Evolutionary conservation across 1,140 invertebrate species (phyloP), one percentile per base, ranked within the genome.

Genomic region (Drosophila bocqueti): DNA sequence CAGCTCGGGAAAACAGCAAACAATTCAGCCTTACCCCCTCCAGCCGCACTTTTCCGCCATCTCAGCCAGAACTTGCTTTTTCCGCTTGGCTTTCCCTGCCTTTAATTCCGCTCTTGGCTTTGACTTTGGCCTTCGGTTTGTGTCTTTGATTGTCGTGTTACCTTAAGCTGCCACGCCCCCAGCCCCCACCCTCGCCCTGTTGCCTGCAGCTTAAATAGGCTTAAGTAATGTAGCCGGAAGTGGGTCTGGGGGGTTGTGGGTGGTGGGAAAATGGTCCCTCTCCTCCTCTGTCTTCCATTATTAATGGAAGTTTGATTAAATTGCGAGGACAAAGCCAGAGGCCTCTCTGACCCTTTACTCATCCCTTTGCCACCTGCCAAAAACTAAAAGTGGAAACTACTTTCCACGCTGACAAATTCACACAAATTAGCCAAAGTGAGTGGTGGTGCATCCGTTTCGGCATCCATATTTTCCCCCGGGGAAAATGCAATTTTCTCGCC

Each of bases 221-320:
- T 87, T 89, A 83, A 83, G 83, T 80, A 89, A 78, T 80, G 76
- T 73, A 67, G 49, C 42, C 45, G 50, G 60, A 59, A 64, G 34
- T 43, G 38, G 57, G 18, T 18, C 8, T 1, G 29, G 11, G 29
- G 3, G 16, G 2, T 24, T 24, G 24, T 3, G 24, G 24, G 16
- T 16, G 26, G 1, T 2, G 16, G 47, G 8, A 29, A 76, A 65
- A 59, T 46, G 18, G 63, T 10, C 59, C 62, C 31, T 2, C 36
- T 55, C 63, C 45, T 61, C 66, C 73, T 79, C 40, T 79, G 60
- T 47, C 61, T 66, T 89, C 69, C 81, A 87, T 87, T 84, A 87
- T 84, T 89, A 84, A 84, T 89, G 84, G 79, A 89, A 89, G 80
- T 87, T 89, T 87, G 83, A 87, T 87, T 87, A 87, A 87, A 89